These are phyloP conservation scores for Phataginus tetradactyla DNA, from an alignment of 2,797 vertebrate species.

Conservation along the genomic window DNA sequence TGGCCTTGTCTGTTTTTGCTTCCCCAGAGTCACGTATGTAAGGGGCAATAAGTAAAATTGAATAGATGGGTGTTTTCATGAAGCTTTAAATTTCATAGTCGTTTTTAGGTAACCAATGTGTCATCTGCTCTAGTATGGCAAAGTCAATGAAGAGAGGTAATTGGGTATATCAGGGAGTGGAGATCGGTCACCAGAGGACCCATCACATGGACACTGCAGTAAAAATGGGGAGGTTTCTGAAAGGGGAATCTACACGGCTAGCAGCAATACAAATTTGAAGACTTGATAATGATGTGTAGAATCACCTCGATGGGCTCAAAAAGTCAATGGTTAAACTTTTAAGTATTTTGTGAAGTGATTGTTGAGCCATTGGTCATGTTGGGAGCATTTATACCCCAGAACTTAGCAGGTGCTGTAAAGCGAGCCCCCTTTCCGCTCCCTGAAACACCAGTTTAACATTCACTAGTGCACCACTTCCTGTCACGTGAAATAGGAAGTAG, in stretches of 20 bases:
- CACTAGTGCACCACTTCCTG: background rate
- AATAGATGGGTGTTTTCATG: background rate
- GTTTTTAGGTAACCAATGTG: background rate
- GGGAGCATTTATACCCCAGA: background rate
- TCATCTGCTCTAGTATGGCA: background rate
- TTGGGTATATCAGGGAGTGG: background rate
- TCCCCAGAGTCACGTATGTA: background rate
- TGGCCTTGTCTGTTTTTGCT: background rate
- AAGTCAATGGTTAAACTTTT: background rate
- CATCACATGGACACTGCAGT: background rate
- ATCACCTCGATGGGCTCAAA: background rate
- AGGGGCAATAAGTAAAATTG: background rate
- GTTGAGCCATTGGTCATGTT: background rate
- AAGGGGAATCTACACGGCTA: background rate
- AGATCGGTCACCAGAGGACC: background rate
- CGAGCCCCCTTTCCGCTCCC: background rate
- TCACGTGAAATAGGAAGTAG: background rate
- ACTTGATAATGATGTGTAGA: background rate
- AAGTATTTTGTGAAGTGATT: background rate
- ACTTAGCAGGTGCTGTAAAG: background rate
- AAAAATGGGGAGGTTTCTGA: background rate
- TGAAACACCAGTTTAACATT: background rate
- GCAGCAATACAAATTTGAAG: background rate
- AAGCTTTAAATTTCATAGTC: background rate
- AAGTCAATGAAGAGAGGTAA: background rate